Conservation (phyloP, 2,797 vertebrate genomes). For the Pipistrellus pipistrellus region DNA sequence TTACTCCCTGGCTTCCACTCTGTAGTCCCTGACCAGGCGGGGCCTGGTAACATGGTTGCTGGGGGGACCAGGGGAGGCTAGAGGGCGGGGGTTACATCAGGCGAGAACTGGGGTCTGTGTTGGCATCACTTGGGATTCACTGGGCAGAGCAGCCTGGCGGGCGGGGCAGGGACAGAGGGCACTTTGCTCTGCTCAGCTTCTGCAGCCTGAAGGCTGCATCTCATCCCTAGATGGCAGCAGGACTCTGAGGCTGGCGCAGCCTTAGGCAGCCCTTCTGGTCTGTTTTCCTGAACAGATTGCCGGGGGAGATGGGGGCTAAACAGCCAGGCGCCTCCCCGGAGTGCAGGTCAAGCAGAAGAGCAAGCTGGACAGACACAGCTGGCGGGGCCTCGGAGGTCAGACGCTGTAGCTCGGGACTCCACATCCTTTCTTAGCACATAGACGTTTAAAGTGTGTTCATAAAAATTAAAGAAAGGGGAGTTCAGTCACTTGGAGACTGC, state of each 20-base stretch:
- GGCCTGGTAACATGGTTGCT: neutral
- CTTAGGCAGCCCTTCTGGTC: neutral
- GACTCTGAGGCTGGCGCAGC: constrained; percentile 18
- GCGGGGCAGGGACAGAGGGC: neutral
- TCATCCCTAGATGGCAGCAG: constrained; percentile 63
- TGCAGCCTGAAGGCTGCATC: neutral
- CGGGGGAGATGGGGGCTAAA: constrained; percentile 54
- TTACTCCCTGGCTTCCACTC: neutral
- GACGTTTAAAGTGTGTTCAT: neutral
- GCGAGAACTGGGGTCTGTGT: neutral
- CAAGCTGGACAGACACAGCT: constrained; percentile 7
- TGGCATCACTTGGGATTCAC: no score
- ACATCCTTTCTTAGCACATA: neutral
- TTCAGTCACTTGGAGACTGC: neutral
- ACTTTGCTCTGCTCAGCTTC: rapidly evolving
- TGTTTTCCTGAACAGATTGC: constrained; percentile 67
- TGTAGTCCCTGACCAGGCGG: rapidly evolving
- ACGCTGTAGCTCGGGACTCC: constrained; percentile 14
- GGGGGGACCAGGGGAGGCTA: no score
- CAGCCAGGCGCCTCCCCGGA: neutral
- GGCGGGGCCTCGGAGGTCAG: constrained; percentile 60
- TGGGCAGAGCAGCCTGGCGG: neutral
- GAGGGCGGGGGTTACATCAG: no score
- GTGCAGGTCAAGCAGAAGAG: constrained; percentile 68
- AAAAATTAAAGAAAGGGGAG: neutral